Evolutionary conservation across 2,113 vertebrate species (phyloP).

Genomic region (Stigmatopora argus): DNA sequence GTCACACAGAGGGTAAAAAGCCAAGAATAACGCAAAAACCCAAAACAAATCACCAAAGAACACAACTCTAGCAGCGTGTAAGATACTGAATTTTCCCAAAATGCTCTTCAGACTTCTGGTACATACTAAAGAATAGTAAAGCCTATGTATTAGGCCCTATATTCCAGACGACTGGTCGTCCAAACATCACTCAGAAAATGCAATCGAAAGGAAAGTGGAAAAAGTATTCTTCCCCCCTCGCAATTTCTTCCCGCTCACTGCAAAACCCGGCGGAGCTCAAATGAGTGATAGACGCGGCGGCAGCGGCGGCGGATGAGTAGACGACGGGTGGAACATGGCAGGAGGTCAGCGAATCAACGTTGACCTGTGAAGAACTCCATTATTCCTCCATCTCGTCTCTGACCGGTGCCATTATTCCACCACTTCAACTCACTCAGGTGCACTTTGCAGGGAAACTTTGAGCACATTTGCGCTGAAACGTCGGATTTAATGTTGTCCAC

Average conservation of each 20-base stretch:
- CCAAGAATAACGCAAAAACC: no score
- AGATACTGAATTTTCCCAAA: neutral
- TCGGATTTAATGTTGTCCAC: neutral
- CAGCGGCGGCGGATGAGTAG: slow-evolving; percentile 41
- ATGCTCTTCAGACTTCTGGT: neutral
- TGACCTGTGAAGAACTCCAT: slow-evolving; percentile 70
- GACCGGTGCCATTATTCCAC: slow-evolving; percentile 35
- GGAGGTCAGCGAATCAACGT: slow-evolving; percentile 61
- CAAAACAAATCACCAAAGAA: no score
- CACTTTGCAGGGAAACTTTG: neutral
- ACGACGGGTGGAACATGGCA: slow-evolving; percentile 50
- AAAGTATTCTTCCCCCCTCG: slow-evolving; percentile 19
- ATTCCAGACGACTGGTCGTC: neutral
- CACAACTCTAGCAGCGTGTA: no score
- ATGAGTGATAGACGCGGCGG: slow-evolving; percentile 49
- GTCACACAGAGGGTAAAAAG: no score
- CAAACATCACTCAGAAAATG: neutral
- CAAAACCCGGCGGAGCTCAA: slow-evolving; percentile 48
- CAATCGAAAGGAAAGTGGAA: slow-evolving; percentile 16
- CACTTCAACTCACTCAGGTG: neutral
- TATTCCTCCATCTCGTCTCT: slow-evolving; percentile 61
- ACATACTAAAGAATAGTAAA: no score
- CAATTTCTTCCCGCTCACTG: slow-evolving; percentile 26
- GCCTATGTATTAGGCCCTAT: neutral
- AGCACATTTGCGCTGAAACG: neutral